Percentiles rank a stretch among this genome's conserved stretches.
phyloP scores from a whole-genome alignment of 2,888 invertebrate species.

The Leucozona laternaria region DNA sequence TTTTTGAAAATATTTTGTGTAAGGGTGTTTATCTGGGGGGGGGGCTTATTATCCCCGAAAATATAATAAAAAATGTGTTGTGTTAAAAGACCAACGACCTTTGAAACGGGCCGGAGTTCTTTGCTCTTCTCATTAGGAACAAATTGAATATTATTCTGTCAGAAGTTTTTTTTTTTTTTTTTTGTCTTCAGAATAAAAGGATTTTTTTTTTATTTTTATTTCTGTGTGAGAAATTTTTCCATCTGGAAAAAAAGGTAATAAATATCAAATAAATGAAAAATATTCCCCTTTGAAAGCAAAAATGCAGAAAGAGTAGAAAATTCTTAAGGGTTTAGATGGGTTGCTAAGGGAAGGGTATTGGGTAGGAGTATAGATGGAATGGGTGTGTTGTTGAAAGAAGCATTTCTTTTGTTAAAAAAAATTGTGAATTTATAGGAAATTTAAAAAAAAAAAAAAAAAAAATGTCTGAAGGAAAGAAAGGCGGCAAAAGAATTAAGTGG shows the following conservation, averaged over 20 bases:
- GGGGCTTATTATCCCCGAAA: constrained; percentile 1
- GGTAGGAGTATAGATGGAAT: neutral
- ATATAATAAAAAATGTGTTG: constrained; percentile 10
- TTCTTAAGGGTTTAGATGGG: constrained; percentile 2
- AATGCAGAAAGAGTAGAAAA: constrained; percentile 1
- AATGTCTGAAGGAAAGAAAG: neutral
- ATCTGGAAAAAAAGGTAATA: constrained; percentile 65
- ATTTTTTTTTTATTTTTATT: neutral
- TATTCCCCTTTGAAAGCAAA: constrained; percentile 49
- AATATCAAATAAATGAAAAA: constrained; percentile 69
- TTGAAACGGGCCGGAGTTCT: neutral
- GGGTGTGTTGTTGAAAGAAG: constrained; percentile 39
- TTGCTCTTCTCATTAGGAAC: constrained; percentile 29
- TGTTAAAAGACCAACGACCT: constrained; percentile 24
- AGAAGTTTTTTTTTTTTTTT: constrained; percentile 13
- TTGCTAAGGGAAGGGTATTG: neutral
- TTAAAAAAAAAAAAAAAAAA: too few species aligned
- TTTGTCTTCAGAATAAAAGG: constrained; percentile 5
- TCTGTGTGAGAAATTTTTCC: constrained; percentile 41
- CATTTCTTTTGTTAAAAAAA: constrained; percentile 47
- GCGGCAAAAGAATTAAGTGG: constrained; percentile 29
- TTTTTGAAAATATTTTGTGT: neutral
- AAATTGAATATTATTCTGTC: constrained; percentile 44
- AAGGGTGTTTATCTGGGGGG: constrained; percentile 8
- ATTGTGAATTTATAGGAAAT: constrained; percentile 40